These are phyloP conservation scores for Drosophila busckii DNA, from an alignment of 1,140 invertebrate genomes.

Conservation along the genomic window DNA sequence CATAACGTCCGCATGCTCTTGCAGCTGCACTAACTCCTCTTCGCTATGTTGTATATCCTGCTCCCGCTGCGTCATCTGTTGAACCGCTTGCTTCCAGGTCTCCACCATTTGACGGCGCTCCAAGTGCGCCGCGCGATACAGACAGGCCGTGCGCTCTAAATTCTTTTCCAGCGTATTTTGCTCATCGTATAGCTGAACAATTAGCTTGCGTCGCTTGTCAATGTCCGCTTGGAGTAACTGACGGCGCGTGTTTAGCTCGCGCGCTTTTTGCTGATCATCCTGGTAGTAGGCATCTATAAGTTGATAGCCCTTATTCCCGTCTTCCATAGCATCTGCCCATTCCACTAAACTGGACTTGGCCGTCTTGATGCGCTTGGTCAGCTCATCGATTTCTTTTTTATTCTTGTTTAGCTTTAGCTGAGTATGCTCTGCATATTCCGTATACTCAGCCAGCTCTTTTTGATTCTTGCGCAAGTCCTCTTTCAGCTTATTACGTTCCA, in stretches of 20 bases:
- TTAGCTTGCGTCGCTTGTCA: constrained; percentile 50
- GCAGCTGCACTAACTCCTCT: constrained; percentile 28
- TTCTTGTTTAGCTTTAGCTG: constrained; percentile 46
- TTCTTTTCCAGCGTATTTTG: constrained; percentile 71
- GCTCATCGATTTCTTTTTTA: constrained; percentile 80
- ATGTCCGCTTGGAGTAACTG: constrained; percentile 73
- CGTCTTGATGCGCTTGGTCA: constrained; percentile 81
- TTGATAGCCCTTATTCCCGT: constrained; percentile 81
- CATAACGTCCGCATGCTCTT: constrained; percentile 1
- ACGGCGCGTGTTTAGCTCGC: constrained; percentile 79
- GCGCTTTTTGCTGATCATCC: constrained; percentile 81
- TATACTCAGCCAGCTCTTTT: constrained; percentile 55
- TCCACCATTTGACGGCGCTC: constrained; percentile 73
- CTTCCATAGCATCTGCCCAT: constrained; percentile 82
- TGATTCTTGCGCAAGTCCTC: constrained; percentile 69
- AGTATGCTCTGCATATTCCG: constrained; percentile 45
- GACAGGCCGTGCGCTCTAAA: constrained; percentile 61
- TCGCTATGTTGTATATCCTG: constrained; percentile 55
- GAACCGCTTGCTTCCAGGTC: constrained; percentile 74
- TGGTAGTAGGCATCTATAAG: constrained; percentile 82
- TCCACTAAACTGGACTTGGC: constrained; percentile 81
- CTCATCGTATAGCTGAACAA: constrained; percentile 65
- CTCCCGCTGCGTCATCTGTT: constrained; percentile 74
- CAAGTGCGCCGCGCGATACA: constrained; percentile 66
- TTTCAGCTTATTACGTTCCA: constrained; percentile 79